phyloP scores from a whole-genome alignment of 2,797 vertebrate species.

The Enteromius mattozi region DNA sequence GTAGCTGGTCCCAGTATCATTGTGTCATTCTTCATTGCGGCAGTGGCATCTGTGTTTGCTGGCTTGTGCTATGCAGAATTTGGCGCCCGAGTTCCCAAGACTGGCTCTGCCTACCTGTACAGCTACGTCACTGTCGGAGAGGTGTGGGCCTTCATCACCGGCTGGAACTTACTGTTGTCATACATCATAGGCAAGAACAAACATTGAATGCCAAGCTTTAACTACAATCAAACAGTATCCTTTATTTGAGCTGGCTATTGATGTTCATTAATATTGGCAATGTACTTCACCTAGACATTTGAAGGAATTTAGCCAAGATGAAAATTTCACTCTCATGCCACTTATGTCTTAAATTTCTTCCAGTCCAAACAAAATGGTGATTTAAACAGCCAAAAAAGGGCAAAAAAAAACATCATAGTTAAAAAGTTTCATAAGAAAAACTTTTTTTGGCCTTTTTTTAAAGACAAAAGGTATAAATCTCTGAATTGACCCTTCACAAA shows the following conservation, averaged over 20 bases:
- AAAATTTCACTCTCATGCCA: background rate
- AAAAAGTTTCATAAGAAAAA: no score
- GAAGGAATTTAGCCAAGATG: background rate
- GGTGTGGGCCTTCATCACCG: conserved; percentile 86
- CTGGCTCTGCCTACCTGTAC: conserved; percentile 88
- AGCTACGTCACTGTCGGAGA: conserved; percentile 87
- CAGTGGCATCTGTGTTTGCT: conserved; percentile 82
- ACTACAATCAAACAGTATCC: no score
- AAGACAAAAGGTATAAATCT: background rate
- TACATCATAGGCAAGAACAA: conserved; percentile 83
- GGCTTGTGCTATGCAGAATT: conserved; percentile 88
- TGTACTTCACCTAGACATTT: background rate
- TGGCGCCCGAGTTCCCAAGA: conserved; percentile 84
- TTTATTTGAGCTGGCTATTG: background rate
- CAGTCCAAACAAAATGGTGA: background rate
- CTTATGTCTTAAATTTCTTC: background rate
- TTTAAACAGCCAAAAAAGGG: background rate
- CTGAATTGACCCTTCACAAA: background rate
- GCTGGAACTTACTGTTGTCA: conserved; percentile 89
- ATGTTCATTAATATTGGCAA: background rate
- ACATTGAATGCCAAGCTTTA: background rate
- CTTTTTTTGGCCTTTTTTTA: background rate
- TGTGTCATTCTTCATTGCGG: conserved; percentile 86
- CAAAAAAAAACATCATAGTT: no score
- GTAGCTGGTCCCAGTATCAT: conserved; percentile 85